Conservation (phyloP, 2,888 invertebrate species). For the Chalcis sispes region DNA sequence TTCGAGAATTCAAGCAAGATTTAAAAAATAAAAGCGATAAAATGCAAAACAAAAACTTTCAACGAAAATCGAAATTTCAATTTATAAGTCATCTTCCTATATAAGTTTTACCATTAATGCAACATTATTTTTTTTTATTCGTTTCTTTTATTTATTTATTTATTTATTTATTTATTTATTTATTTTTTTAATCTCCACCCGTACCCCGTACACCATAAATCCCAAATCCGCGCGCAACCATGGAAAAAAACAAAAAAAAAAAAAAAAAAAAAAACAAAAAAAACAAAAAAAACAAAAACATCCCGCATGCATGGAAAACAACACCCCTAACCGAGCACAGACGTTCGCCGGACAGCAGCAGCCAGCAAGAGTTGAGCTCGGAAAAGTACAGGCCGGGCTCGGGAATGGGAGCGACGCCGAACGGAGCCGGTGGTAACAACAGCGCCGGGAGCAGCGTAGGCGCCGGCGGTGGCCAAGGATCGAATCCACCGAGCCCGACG, state of each 20-base stretch:
- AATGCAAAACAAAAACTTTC: neutral
- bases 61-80: neutral
- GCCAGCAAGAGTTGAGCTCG: constrained; percentile 72
- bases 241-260: too few species aligned
- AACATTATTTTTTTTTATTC: neutral
- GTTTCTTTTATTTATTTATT: neutral
- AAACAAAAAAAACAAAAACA: too few species aligned
- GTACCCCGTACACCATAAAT: constrained; percentile 58
- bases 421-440: constrained; percentile 48
- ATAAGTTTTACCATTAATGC: neutral
- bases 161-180: constrained; percentile 56
- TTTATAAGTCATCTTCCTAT: neutral
- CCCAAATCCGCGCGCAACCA: constrained; percentile 61
- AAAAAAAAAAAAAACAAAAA: too few species aligned
- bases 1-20: too few species aligned
- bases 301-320: constrained; percentile 64
- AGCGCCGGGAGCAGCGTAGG: too few species aligned
- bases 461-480: constrained; percentile 64
- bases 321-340: too few species aligned
- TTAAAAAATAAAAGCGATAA: too few species aligned
- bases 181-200: constrained; percentile 60
- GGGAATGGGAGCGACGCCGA: constrained; percentile 63
- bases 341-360: constrained; percentile 73
- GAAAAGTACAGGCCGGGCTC: constrained; percentile 73
- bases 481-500: constrained; percentile 72